phyloP scores from a whole-genome alignment of 1,140 invertebrate species.

The Ylistrum balloti region DNA sequence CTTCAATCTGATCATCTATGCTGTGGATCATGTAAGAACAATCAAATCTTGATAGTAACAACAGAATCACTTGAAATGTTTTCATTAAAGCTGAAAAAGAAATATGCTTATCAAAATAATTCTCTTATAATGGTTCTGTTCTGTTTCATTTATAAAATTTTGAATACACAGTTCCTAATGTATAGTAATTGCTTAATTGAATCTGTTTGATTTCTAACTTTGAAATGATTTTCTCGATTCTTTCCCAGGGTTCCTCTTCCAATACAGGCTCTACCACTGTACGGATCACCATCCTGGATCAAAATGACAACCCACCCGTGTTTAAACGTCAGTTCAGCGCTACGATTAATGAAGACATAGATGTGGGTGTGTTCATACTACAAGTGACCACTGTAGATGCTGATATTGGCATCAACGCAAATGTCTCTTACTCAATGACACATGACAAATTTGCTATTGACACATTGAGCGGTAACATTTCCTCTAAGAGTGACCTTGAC shows the following conservation, averaged over 20 bases:
- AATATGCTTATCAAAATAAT: background rate
- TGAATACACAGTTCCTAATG: no score
- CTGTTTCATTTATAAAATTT: no score
- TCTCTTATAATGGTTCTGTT: no score
- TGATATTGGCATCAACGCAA: slow-evolving; percentile 92
- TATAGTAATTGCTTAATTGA: background rate
- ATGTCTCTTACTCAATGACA: slow-evolving; percentile 90
- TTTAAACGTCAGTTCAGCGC: slow-evolving; percentile 96
- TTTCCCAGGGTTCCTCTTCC: slow-evolving; percentile 70
- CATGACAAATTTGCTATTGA: slow-evolving; percentile 94
- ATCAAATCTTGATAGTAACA: background rate
- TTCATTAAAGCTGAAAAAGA: background rate
- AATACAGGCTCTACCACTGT: slow-evolving; percentile 92
- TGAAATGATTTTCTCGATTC: background rate
- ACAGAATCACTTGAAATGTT: background rate
- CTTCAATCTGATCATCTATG: slow-evolving; percentile 93
- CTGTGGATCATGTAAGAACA: slow-evolving; percentile 90
- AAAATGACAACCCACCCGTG: slow-evolving; percentile 96
- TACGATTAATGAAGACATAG: slow-evolving; percentile 97
- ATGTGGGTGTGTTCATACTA: slow-evolving; percentile 95
- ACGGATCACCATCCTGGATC: slow-evolving; percentile 92
- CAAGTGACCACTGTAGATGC: slow-evolving; percentile 90
- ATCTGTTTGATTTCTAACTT: background rate
- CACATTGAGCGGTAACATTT: slow-evolving; percentile 93
- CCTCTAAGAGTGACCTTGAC: slow-evolving; percentile 92